These are phyloP conservation scores for Charanyca ferruginea DNA, from an alignment of 2,888 invertebrate species.

Conservation along the genomic window DNA sequence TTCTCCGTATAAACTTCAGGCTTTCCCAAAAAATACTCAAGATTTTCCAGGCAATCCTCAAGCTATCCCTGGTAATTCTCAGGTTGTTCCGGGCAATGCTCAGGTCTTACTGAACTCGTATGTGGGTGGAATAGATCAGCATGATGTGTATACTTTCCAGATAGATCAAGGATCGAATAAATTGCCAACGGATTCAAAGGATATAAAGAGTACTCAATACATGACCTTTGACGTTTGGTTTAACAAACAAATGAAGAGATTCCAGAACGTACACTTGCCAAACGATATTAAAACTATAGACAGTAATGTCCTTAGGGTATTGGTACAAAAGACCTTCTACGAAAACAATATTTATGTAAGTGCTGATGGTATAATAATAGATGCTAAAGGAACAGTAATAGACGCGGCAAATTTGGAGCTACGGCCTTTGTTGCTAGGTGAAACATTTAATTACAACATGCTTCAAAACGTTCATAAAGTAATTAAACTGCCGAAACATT, in stretches of 20 bases:
- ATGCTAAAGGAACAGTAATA: constrained; percentile 68
- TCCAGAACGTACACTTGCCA: constrained; percentile 55
- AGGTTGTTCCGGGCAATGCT: not conserved
- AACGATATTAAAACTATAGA: constrained; percentile 60
- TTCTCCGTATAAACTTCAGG: constrained; percentile 2
- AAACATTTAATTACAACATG: constrained; percentile 63
- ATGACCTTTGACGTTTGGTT: constrained; percentile 74
- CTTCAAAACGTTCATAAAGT: constrained; percentile 34
- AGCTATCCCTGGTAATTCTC: not conserved
- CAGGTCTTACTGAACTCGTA: constrained; percentile 9
- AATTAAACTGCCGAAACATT: constrained; percentile 46
- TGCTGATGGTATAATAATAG: constrained; percentile 65
- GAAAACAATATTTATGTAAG: constrained; percentile 71
- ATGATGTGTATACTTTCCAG: constrained; percentile 32
- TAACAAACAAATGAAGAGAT: constrained; percentile 66
- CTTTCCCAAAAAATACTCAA: not conserved
- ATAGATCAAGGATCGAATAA: constrained; percentile 3
- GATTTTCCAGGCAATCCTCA: constrained; percentile 4
- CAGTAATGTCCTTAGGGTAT: constrained; percentile 61
- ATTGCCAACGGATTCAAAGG: not conserved
- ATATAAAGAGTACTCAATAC: constrained; percentile 17
- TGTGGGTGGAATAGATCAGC: constrained; percentile 11
- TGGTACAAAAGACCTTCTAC: constrained; percentile 69
- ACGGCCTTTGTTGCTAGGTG: constrained; percentile 76
- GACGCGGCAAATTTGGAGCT: constrained; percentile 72